Conservation (phyloP, 2,888 invertebrate species). For the Ectemnius cavifrons region DNA sequence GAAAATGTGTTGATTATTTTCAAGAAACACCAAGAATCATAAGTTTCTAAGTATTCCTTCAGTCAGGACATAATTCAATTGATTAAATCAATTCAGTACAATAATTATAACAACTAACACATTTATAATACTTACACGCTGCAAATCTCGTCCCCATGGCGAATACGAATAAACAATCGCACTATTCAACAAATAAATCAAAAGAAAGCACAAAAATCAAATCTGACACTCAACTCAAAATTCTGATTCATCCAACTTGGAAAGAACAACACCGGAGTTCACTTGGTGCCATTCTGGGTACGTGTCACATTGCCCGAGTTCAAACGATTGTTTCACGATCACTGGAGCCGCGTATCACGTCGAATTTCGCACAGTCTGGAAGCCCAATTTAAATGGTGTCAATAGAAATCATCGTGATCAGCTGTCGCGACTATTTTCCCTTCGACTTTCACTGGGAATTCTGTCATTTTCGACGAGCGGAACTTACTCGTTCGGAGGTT, state of each 20-base stretch:
- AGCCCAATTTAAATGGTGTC: too few species aligned
- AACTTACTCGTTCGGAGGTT: constrained; percentile 51
- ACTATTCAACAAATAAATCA: not conserved
- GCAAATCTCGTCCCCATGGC: constrained; percentile 96
- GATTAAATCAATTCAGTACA: not conserved
- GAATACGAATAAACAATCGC: constrained; percentile 41
- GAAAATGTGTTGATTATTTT: too few species aligned
- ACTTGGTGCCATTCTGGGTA: too few species aligned
- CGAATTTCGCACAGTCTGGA: not conserved
- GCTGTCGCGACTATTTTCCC: not conserved
- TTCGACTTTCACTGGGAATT: not conserved
- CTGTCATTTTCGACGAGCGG: constrained; percentile 25
- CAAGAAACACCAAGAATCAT: constrained; percentile 6
- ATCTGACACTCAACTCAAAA: too few species aligned
- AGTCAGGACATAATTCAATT: not conserved
- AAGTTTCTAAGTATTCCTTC: not conserved
- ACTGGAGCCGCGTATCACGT: not conserved
- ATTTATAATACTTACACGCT: constrained; percentile 86
- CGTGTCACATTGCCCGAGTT: too few species aligned
- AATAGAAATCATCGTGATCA: too few species aligned
- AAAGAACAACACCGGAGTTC: too few species aligned
- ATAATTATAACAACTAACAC: not conserved
- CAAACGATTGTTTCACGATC: not conserved
- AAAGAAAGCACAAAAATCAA: not conserved
- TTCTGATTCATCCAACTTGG: too few species aligned